Conservation (phyloP, 2,888 invertebrate species). For the Mayetiola destructor region DNA sequence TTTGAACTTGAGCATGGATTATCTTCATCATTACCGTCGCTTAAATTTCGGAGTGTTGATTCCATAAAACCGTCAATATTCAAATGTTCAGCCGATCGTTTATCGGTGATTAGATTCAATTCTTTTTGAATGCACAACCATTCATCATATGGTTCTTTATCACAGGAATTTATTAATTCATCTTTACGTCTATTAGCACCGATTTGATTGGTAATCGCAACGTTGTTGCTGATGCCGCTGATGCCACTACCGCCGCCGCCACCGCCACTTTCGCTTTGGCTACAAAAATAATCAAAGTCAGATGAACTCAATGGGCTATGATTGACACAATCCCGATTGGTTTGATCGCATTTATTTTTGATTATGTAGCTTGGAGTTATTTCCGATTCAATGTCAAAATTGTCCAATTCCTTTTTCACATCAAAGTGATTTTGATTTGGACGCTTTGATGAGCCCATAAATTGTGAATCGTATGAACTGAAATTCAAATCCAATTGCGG, state of each 20-base stretch:
- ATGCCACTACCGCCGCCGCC: background rate
- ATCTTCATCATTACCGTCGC: slow-evolving; percentile 15
- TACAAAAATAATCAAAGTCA: slow-evolving; percentile 20
- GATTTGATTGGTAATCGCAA: slow-evolving; percentile 13
- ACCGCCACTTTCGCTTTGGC: background rate
- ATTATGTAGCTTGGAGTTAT: slow-evolving; percentile 34
- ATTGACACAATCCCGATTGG: background rate
- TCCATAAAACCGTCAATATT: slow-evolving; percentile 15
- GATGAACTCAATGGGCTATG: slow-evolving; percentile 12
- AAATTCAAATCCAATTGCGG: background rate
- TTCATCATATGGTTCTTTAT: slow-evolving; percentile 42
- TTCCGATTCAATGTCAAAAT: slow-evolving; percentile 35
- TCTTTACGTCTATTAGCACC: slow-evolving; percentile 19
- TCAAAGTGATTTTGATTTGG: background rate
- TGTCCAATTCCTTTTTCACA: slow-evolving; percentile 28
- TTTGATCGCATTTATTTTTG: slow-evolving; percentile 27
- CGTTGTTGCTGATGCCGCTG: background rate
- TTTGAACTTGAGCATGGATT: slow-evolving; percentile 1
- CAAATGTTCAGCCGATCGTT: slow-evolving; percentile 16
- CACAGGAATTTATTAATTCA: slow-evolving; percentile 16
- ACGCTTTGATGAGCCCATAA: background rate
- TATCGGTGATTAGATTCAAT: slow-evolving; percentile 36
- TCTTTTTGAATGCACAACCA: slow-evolving; percentile 55
- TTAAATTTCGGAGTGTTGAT: slow-evolving; percentile 18
- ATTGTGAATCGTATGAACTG: background rate